Conservation (phyloP, 1,140 invertebrate species). For the Drosophila ercepeae region DNA sequence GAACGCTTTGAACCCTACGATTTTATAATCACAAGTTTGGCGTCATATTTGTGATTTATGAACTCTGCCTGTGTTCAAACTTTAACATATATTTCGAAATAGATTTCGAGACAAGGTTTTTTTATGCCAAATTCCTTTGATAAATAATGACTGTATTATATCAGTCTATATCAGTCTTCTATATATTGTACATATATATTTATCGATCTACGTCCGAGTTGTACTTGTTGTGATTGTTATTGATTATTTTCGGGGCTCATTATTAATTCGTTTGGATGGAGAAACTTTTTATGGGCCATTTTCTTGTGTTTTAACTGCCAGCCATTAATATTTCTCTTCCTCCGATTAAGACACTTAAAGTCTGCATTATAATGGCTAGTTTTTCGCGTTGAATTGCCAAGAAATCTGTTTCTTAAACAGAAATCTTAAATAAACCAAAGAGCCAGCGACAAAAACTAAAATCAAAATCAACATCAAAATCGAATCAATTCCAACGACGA, state of each 20-base stretch:
- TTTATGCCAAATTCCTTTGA: background rate
- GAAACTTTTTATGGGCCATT: background rate
- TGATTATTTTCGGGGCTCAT: background rate
- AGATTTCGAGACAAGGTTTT: background rate
- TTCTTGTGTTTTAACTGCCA: background rate
- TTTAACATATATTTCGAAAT: background rate
- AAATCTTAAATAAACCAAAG: too few species aligned
- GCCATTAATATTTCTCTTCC: slow-evolving; percentile 7
- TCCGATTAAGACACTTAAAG: background rate
- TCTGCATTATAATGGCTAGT: slow-evolving; percentile 7
- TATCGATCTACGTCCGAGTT: too few species aligned
- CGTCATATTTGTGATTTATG: slow-evolving; percentile 1
- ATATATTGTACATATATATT: too few species aligned
- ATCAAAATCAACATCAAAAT: slow-evolving; percentile 33
- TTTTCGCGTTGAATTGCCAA: slow-evolving; percentile 9
- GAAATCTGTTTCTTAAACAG: slow-evolving; percentile 43
- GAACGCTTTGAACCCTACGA: background rate
- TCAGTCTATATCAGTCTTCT: background rate
- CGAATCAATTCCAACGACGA: slow-evolving; percentile 31
- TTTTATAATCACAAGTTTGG: background rate
- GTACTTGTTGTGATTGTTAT: too few species aligned
- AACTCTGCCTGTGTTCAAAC: background rate
- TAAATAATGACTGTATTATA: background rate
- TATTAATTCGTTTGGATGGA: background rate
- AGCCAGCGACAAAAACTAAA: slow-evolving; percentile 51